Evolutionary conservation across 2,888 invertebrate species (phyloP), one percentile per base, ranked within the genome.

Genomic region (Acronicta psi): DNA sequence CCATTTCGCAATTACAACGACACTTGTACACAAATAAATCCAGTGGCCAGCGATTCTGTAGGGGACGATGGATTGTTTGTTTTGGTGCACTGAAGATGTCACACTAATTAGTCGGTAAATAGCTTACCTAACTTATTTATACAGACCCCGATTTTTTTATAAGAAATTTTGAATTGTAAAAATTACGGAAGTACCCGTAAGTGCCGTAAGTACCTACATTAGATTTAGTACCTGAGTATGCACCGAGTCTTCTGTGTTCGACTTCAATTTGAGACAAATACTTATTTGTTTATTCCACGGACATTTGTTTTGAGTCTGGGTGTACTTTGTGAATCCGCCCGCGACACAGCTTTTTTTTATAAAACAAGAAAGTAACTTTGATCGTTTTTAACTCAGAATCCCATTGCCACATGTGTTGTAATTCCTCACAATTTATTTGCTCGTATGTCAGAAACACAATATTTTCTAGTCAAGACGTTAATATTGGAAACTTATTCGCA

Each of bases 401-500:
- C 4, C 11, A 7, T 20, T 18, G 11, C 7, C 13, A 17, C 6
- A 40, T 20, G 18, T 20, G 13, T 40, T 23, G 10, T 36, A n/a
- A 10, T 20, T 50, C 37, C 16, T 34, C 44, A 59, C 25, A 13
- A 37, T 2, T 13, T 17, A 36, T 51, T 43, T 46, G 14, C 38
- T 52, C 46, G 40, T 64, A 56, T 44, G 51, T 54, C 45, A 56
- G 43, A 56, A 14, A 25, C 18, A 43, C 23, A 13, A 63, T 42
- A 53, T 42, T 51, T 54, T 23, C 13, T 47, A 37, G 10, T 9
- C 34, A 57, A 57, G 63, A 59, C 56, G 52, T 63, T 79, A 79
- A 83, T 84, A 84, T 75, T 76, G 81, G 78, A 82, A 85, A 83
- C 76, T 81, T 85, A 87, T 83, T 79, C 73, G 64, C 69, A 73